These are phyloP conservation scores for Myotis yumanensis DNA, from an alignment of 2,113 vertebrate genomes.

Conservation along the genomic window DNA sequence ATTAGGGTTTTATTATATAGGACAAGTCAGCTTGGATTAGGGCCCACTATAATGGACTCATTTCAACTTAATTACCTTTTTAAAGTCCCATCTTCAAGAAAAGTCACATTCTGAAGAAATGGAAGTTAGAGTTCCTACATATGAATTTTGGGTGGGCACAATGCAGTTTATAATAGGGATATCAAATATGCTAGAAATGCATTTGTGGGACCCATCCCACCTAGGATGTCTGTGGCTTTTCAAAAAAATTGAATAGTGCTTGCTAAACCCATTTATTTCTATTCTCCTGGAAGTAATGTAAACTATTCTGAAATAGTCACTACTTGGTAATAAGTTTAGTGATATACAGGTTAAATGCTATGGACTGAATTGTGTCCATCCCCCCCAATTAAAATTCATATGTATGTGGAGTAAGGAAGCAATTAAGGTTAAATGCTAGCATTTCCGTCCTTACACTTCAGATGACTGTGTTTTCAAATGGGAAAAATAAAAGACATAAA, in stretches of 20 bases:
- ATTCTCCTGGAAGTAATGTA: not conserved
- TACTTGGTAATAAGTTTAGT: not conserved
- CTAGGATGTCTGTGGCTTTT: not conserved
- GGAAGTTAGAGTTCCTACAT: not conserved
- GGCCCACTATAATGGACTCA: not conserved
- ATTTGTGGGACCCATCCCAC: not conserved
- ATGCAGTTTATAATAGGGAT: not conserved
- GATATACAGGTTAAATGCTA: not conserved
- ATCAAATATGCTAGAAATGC: not conserved
- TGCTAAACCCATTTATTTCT: not conserved
- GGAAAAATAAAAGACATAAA: not conserved
- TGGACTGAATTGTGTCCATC: not conserved
- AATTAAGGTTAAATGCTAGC: not conserved
- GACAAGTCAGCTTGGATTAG: not conserved
- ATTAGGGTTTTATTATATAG: too few species aligned
- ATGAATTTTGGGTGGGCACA: not conserved
- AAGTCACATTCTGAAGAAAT: not conserved
- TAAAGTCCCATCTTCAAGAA: not conserved
- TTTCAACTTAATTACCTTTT: not conserved
- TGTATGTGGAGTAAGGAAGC: not conserved
- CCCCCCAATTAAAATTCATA: not conserved
- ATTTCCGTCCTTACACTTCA: not conserved
- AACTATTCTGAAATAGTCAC: not conserved
- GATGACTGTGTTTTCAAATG: not conserved
- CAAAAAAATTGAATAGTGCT: not conserved